Base-by-base conservation (phyloP, 1,140 invertebrate genomes). In the Euwallacea fornicatus region DNA sequence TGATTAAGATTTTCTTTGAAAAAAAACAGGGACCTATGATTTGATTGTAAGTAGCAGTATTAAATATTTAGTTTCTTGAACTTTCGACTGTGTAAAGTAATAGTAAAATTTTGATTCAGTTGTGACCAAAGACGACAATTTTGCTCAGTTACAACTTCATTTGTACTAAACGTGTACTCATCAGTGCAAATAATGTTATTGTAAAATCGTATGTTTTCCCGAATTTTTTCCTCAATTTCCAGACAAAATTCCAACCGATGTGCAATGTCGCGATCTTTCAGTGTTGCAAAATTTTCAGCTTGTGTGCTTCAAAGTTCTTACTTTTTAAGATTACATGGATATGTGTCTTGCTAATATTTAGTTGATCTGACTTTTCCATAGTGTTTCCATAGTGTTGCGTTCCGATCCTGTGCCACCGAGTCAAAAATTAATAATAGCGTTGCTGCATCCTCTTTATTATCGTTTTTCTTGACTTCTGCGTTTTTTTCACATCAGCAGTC, bases 101-200 rank as follows among this genome's bases (percentile, higher is more conserved):
- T 21, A 41, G 58, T 60, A 42, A 41, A 60, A 60, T 60, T 60
- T 60, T 2, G 16, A 42, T 60, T 60, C 3, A 3, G 6, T 60
- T 60, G 13, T 42, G 58, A 60, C 58, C 58, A 60, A 42, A 60
- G 42, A 0, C 16, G 58, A 60, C 58, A 41, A 60, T 60, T 60
- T 60, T 60, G 16, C 3, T 0, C 33, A 10, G 58, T 3, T 60
- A 60, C 58, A 41, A 60, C 33, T 7, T 8, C 58, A 13, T 60
- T 60, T 33, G 16, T 60, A 42, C 41, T 60, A 13, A 60, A 60
- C 2, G 16, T 60, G 15, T 41, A 60, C 41, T 60, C 58, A 42
- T 60, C 58, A 10, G 58, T 41, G 42, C 0, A 56, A 56, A 56
- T 56, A 56, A 16, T 56, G 2, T 56, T 56, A 2, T 56, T 56